Percentiles rank a stretch among this genome's conserved stretches.
Evolutionary conservation across 2,113 vertebrate genomes (phyloP).

Genomic region (Dryoscopus gambensis): DNA sequence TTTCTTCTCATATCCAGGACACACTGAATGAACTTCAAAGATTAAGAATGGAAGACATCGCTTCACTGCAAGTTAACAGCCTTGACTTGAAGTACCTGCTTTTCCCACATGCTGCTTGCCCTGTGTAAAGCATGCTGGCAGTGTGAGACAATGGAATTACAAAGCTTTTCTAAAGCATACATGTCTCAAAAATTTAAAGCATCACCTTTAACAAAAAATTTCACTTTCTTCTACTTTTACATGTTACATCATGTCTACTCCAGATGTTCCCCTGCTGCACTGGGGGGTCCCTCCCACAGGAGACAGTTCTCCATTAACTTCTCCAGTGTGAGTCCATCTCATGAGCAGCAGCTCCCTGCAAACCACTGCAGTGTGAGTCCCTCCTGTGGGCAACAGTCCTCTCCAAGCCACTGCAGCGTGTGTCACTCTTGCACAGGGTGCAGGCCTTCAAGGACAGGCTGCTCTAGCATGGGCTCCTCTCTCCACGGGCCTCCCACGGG

Average conservation of each 20-base stretch:
- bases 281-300: fast-evolving
- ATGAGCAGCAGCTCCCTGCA: not conserved
- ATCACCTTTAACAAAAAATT: not conserved
- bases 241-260: not conserved
- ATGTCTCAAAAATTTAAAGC: not conserved
- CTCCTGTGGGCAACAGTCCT: not conserved
- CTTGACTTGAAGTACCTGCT: not conserved
- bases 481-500: not conserved
- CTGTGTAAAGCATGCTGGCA: not conserved
- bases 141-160: not conserved
- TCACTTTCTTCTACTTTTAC: not conserved
- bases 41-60: not conserved
- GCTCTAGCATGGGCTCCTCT: not conserved
- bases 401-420: fast-evolving
- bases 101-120: not conserved
- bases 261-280: not conserved
- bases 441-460: not conserved
- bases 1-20: not conserved
- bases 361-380: not conserved
- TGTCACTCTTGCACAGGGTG: no score
- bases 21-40: not conserved
- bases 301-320: not conserved
- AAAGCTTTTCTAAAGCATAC: not conserved
- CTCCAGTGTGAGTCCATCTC: not conserved
- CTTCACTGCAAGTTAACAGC: not conserved